Base-by-base conservation (phyloP, 2,888 invertebrate species). In the Allacma fusca region DNA sequence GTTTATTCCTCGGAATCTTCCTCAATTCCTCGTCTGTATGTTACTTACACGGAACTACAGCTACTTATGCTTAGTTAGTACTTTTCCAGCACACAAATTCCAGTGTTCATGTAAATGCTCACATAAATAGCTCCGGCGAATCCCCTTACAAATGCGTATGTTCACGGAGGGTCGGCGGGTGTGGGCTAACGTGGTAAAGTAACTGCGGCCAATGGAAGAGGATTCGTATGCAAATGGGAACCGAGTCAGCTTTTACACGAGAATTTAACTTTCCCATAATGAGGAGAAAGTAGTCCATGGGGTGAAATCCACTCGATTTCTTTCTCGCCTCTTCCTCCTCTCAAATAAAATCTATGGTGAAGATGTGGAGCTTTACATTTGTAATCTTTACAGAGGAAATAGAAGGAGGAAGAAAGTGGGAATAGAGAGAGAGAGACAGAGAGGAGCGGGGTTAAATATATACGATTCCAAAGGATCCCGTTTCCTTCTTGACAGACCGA, bases 261-360 rank as follows among this genome's bases (percentile, higher is more conserved):
- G 68, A 68, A 67, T 80, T 76, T 78, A 75, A 78, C 76, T 76
- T 76, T 67, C 28, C 40, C 65, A 75, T 80, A 79, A 80, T 79
- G 79, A 79, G 79, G 75, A 77, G 75, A 77, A 80, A 80, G 80
- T 80, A 80, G 79, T 80, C 80, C 80, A 43, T 65, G 43, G 80
- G 78, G 80, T 77, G 77, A 75, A 70, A 79, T 78, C 68, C 69
- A 80, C 69, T 67, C 68, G 19, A 16, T 50, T 40, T 68, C 69
- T 50, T 44, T 70, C 76, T 44, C 76, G 68, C 40, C 50, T 21
- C 29, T 29, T 68, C 29, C 21, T 23, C 24, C 75, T 75, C 57
- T 34, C 24, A 40, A 23, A 34, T 28, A 59, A 72, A 70, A 70
- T 29, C 50, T 50, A 50, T 50, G 50, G 50, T 19, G 50, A n/a